Percentiles rank a stretch among this genome's conserved stretches.
phyloP scores from a whole-genome alignment of 2,113 vertebrate genomes.

The Ctenomys sociabilis region DNA sequence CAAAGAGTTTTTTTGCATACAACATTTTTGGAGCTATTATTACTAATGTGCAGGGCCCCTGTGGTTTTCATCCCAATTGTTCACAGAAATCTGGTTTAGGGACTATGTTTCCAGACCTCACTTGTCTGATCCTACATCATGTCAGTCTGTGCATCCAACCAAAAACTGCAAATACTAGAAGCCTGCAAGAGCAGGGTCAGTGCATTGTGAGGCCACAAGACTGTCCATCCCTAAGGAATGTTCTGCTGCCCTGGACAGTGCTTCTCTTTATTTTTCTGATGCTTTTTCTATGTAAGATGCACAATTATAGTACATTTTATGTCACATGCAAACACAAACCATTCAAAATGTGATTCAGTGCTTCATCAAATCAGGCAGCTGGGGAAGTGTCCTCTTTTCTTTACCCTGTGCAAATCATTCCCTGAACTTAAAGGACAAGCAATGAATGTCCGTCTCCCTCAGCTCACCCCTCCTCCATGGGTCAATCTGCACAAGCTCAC shows the following conservation, averaged over 20 bases:
- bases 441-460: accelerated
- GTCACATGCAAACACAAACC: neutral
- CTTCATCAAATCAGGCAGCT: neutral
- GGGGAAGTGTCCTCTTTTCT: neutral
- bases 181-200: neutral
- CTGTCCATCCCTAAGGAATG: neutral
- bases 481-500: neutral
- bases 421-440: neutral
- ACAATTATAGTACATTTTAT: neutral
- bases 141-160: neutral
- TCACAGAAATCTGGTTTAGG: neutral
- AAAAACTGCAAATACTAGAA: neutral
- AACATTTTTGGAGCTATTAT: neutral
- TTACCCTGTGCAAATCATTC: no score
- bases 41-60: neutral
- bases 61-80: neutral
- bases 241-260: neutral
- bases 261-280: neutral
- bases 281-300: neutral
- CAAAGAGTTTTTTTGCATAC: neutral
- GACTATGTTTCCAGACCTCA: conserved; percentile 27
- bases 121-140: neutral
- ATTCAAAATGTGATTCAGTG: neutral
- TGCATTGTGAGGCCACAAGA: neutral
- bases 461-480: neutral